Base-by-base conservation (phyloP, 2,888 invertebrate species). In the Tineola bisselliella region DNA sequence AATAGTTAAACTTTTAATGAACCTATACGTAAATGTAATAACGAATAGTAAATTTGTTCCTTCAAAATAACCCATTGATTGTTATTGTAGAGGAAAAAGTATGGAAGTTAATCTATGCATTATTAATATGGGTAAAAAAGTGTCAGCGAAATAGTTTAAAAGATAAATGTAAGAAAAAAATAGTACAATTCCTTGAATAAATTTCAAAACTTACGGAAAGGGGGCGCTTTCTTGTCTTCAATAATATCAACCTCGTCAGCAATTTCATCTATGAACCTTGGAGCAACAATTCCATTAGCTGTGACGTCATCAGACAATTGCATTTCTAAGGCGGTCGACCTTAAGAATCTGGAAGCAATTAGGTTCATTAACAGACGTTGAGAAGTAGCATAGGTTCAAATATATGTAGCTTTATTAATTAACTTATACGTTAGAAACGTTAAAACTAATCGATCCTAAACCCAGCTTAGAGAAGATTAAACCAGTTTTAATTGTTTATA, bases 221-320 rank as follows among this genome's bases (percentile, higher is more conserved):
- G 84, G 8, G 92, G 89, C 62, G 93, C 94, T 68, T 92, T 93
- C 75, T 95, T 94, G 69, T 94, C 93, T 72, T 95, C 94, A 66
- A 94, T 90, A 15, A 92, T 89, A 72, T 95, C 94, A 8, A 94
- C 91, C 77, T 95, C 95, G 69, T 93, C 93, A 63, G 92, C 92
- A 61, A 95, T 94, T 70, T 94, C 94, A 65, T 94, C 94, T 44
- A 95, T 88, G 76, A 95, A 94, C 64, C 94, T 88, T 0, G 95
- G 94, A 0, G 93, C 90, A 64, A 94, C 93, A 60, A 92, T 83
- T 0, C 93, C 93, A 4, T 89, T 88, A 52, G 92, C 92, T 0
- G 93, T 93, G n/a, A 93, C 89, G 61, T 93, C 92, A 63, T 93
- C 91, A 44, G 93, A 91, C 59, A 94, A 81, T 30, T 91, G 88